These are phyloP conservation scores for Pempheris klunzingeri DNA, from an alignment of 2,797 vertebrate genomes.

Conservation along the genomic window DNA sequence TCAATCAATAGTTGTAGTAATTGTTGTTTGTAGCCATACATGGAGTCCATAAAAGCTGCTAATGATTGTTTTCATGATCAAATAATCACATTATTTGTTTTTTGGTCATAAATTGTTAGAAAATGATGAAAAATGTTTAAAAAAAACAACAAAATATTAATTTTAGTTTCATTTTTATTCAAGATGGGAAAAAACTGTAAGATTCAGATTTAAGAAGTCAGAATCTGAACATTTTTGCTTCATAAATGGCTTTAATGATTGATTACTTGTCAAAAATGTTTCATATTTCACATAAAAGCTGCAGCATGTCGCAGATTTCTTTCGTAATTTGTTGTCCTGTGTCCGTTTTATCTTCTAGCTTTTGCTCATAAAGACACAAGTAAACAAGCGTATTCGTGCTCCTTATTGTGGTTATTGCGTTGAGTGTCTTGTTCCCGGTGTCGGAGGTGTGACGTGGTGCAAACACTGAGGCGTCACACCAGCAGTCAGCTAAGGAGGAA, in stretches of 20 bases:
- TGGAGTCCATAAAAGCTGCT: neutral
- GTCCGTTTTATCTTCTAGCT: neutral
- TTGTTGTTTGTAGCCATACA: neutral
- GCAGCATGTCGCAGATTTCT: neutral
- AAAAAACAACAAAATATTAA: neutral
- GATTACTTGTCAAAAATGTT: neutral
- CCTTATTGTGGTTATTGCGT: no score
- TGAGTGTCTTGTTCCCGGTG: neutral
- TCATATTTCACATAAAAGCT: no score
- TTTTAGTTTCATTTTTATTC: neutral
- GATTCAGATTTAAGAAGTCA: no score
- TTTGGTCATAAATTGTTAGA: neutral
- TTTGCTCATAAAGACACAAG: neutral
- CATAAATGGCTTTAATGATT: neutral
- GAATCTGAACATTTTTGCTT: neutral
- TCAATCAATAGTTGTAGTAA: neutral
- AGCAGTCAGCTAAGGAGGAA: constrained; percentile 47
- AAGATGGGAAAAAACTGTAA: neutral
- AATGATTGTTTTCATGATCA: neutral
- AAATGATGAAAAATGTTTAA: neutral
- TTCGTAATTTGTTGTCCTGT: neutral
- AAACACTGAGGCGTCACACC: constrained; percentile 35
- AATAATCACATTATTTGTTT: neutral
- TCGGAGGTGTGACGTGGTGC: neutral
- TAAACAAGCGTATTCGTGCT: neutral